phyloP scores from a whole-genome alignment of 2,113 vertebrate species.

The Jaculus jaculus region DNA sequence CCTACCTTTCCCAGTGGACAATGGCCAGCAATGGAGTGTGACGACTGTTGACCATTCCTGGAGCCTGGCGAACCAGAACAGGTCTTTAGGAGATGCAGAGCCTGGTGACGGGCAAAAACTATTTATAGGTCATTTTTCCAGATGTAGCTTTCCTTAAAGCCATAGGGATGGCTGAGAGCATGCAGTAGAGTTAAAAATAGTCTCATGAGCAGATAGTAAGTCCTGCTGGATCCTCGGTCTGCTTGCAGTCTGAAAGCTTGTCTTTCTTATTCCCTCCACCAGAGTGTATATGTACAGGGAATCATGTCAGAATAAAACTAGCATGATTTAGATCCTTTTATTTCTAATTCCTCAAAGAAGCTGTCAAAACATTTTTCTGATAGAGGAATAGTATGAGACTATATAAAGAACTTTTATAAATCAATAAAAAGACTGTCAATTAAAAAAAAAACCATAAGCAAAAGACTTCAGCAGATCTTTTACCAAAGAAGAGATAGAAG shows the following conservation, averaged over 20 bases:
- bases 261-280: slow-evolving; percentile 32
- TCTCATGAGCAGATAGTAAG: neutral
- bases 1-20: slow-evolving; percentile 88
- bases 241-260: neutral
- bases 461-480: slow-evolving; percentile 37
- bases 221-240: neutral
- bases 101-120: slow-evolving; percentile 57
- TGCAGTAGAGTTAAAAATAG: slow-evolving; percentile 56
- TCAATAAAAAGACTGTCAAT: slow-evolving; percentile 2
- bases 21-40: slow-evolving; percentile 89
- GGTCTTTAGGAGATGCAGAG: slow-evolving; percentile 68
- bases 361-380: neutral
- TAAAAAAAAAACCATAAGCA: neutral
- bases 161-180: neutral
- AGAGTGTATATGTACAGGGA: neutral
- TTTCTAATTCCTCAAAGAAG: slow-evolving; percentile 51
- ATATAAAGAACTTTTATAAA: slow-evolving; percentile 55
- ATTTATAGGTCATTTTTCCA: slow-evolving; percentile 60
- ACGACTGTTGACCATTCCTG: slow-evolving; percentile 92
- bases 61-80: slow-evolving; percentile 82
- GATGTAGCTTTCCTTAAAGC: slow-evolving; percentile 61
- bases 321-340: slow-evolving; percentile 35
- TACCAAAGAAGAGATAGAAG: slow-evolving; percentile 29
- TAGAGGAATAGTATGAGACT: slow-evolving; percentile 44
- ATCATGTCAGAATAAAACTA: neutral